Conservation (phyloP, 2,113 vertebrate species). For the Desmodus rotundus region DNA sequence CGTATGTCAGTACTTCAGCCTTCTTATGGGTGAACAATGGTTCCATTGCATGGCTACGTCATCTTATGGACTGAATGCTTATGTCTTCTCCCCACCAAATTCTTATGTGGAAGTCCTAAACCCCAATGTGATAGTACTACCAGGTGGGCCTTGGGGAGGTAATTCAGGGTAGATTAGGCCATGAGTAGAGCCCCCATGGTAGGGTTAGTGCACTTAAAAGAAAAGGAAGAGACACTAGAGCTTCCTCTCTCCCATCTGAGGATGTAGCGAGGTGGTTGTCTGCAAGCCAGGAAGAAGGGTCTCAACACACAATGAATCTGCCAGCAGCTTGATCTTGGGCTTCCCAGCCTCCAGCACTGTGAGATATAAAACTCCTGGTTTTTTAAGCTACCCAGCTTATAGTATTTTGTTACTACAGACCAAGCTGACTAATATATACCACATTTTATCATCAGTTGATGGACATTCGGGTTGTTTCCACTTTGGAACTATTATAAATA, state of each 20-base stretch:
- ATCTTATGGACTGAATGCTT: neutral
- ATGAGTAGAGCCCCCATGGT: neutral
- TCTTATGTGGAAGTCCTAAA: neutral
- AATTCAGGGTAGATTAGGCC: neutral
- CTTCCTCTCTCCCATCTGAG: neutral
- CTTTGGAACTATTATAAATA: neutral
- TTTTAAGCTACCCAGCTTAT: neutral
- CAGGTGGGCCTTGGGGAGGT: neutral
- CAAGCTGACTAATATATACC: neutral
- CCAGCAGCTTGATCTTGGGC: neutral
- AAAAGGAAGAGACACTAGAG: neutral
- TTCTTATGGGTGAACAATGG: neutral
- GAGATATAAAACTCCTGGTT: neutral
- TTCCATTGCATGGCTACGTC: neutral
- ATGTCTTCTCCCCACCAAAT: neutral
- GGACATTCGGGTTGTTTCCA: neutral
- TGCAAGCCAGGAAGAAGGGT: neutral
- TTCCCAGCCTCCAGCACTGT: neutral
- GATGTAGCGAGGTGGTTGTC: neutral
- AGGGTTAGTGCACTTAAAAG: neutral
- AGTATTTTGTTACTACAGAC: neutral
- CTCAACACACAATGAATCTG: neutral
- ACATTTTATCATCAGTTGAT: neutral
- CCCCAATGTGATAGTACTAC: neutral
- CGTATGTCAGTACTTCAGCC: no score